These are phyloP conservation scores for Hippolais icterina DNA, from an alignment of 2,113 vertebrate genomes.

Conservation along the genomic window DNA sequence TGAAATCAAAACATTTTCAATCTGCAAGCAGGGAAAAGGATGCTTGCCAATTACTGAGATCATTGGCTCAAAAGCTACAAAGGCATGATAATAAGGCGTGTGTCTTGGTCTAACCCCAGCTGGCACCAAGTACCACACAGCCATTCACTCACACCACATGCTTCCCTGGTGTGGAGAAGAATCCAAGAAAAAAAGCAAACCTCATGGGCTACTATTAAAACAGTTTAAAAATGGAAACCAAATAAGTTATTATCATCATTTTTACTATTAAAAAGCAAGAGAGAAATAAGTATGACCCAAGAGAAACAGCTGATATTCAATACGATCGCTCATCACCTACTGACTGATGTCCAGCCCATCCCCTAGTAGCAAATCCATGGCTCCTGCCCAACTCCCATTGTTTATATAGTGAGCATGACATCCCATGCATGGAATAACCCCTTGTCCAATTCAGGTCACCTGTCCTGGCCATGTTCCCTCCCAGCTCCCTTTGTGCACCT, in stretches of 20 bases:
- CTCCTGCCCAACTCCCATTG: fast-evolving
- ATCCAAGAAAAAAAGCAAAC: background rate
- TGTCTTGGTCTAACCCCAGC: background rate
- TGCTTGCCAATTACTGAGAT: background rate
- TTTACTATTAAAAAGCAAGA: background rate
- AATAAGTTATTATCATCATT: background rate
- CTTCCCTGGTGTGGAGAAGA: background rate
- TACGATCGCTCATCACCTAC: fast-evolving
- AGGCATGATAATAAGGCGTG: background rate
- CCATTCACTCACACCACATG: background rate
- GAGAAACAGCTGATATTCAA: background rate
- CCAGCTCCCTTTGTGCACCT: background rate
- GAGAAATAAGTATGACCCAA: fast-evolving
- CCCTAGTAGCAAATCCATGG: background rate
- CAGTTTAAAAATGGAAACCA: background rate
- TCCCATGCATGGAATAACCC: background rate
- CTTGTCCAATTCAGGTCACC: background rate
- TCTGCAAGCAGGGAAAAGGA: background rate
- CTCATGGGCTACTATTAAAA: background rate
- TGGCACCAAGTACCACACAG: background rate
- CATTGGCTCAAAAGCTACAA: background rate
- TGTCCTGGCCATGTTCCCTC: background rate
- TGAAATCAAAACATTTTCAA: background rate
- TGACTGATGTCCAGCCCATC: background rate
- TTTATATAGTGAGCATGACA: background rate